Evolutionary conservation across 1,140 invertebrate genomes (phyloP), one percentile per base, ranked within the genome.

Genomic region (Cotesia typhae): DNA sequence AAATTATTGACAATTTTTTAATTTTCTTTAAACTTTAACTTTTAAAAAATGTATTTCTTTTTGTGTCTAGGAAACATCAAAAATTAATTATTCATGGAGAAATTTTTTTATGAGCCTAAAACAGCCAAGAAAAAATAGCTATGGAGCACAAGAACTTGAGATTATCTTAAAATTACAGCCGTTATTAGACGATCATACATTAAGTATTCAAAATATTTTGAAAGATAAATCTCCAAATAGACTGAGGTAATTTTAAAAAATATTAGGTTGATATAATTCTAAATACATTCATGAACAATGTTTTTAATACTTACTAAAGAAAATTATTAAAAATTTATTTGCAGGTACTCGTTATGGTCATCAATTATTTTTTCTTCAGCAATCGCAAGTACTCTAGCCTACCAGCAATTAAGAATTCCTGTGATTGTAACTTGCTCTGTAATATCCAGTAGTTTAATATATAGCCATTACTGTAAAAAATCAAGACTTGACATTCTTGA

Each of bases 161-260:
- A 61, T 65, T 14, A 85, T 87, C 76, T 80, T 83, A 59, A 72
- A 75, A 68, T 51, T 81, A 10, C 74, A 84, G 53, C 65, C 79
- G 67, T 76, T 87, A 14, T 74, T 85, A n/a, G 81, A 80, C 68
- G 84, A 87, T 77, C 84, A 87, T 78, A 75, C 76, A 61, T 71
- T 6, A 55, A 68, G 53, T 4, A 80, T 86, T 71, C 67, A 80
- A 66, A 75, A 67, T 60, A 77, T 81, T n/a, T 3, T 81, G 47
- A 65, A 68, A 7, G 66, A 79, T 36, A 41, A 75, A 67, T 60
- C 77, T 35, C 41, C 37, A 37, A 73, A 47, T 37, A 57, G 65
- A 64, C 9, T 4, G n/a, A 65, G 36, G 59, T 61, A 65, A 65
- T n/a, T 67, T 59, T 37, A 6, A 3, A 51, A 57, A 4, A 55